Base-by-base conservation (phyloP, 2,797 vertebrate genomes). In the Bovichtus diacanthus region DNA sequence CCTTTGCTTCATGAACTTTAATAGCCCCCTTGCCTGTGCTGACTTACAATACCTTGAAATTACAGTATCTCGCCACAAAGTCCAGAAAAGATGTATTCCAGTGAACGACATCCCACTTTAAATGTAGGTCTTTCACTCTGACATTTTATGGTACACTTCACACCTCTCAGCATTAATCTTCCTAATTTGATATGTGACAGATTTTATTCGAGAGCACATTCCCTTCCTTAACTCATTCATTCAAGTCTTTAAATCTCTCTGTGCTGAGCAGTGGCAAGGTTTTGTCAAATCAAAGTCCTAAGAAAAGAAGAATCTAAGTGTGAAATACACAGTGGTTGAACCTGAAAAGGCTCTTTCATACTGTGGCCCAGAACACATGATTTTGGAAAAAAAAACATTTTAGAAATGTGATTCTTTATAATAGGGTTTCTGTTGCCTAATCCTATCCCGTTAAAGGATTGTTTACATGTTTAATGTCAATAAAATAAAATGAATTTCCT, bases 141-240 rank as follows among this genome's bases (percentile, higher is more conserved):
- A 76, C 68, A 84, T 89, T 90, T 91, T 70, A 90, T 60, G 71
- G 82, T 71, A 70, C 76, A 80, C 82, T 88, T 88, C 83, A 83
- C 56, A 78, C 70, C 46, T 74, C 82, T 83, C 69, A 56, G 71
- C 64, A 62, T 83, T 80, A 83, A 82, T 84, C 79, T 78, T 69
- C 78, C 81, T 83, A 70, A 85, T 88, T 81, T 84, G 74, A 82
- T 84, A 84, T 75, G 63, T 80, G 75, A 72, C 60, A 69, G 38
- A 74, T 84, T 82, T 74, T 80, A 81, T 84, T 88, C 21, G 5
- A 53, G 55, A 79, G 65, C 66, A 62, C 61, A 79, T 79, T 78
- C 36, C 29, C 58, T 34, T 76, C 66, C 58, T 74, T 76, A 77
- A 71, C 49, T 78, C 64, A 78, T 70, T 78, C 56, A 76, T 70